Base-by-base conservation (phyloP, 2,797 vertebrate genomes). In the Sebastes minor region DNA sequence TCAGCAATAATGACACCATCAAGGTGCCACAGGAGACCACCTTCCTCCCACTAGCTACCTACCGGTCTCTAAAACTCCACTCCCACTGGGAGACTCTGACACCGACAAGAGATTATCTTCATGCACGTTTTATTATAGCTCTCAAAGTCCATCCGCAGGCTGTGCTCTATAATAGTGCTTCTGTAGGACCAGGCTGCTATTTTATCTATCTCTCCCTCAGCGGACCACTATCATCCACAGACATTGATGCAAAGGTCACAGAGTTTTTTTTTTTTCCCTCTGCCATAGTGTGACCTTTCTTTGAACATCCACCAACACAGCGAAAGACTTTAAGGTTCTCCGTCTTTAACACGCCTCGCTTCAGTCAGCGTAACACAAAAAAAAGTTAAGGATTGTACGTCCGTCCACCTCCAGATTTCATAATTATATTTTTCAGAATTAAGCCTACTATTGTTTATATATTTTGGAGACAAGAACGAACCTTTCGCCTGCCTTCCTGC, bases 261-360 rank as follows among this genome's bases (percentile, higher is more conserved):
- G 64, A 13, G 11, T 3, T 72, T 77, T 63, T 68, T 78, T 71
- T 13, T 59, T 27, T 46, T 46, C 2, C n/a, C 63, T 59, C 65
- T 56, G 42, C 76, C 59, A 72, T 74, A 64, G 67, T 25, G n/a
- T 91, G 89, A 94, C 92, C 93, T 94, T 93, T 91, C 93, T 93
- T 94, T 94, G 91, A 94, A 90, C 78, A 8, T 84, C 79, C 85
- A 71, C 78, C 85, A 60, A 75, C 81, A 82, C 81, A 80, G 71
- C 70, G 14, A 61, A 71, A 78, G 35, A 73, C 64, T 91, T 74
- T 53, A 66, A 86, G 68, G 59, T 78, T 38, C 59, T 74, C 71
- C 27, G 33, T 83, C 76, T 78, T 56, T 56, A 67, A 85, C 63
- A 49, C 62, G 18, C 65, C 69, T 62, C 30, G 3, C 32, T 65